Evolutionary conservation across 2,113 vertebrate species (phyloP), one percentile per base, ranked within the genome.

Genomic region (Seriola quinqueradiata): DNA sequence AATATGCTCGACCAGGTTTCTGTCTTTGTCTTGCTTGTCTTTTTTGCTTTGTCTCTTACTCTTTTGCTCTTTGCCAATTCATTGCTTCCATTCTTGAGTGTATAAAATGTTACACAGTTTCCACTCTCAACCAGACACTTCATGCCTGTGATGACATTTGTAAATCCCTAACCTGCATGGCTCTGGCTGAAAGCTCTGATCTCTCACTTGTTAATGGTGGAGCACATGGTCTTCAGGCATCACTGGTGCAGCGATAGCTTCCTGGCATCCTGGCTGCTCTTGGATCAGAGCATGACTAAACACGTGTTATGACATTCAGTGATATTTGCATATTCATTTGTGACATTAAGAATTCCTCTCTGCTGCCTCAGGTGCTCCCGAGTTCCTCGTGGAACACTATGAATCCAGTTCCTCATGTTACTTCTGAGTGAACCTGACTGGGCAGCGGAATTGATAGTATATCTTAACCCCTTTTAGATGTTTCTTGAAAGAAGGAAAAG

Each of bases 271-370:
- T 44, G 34, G 72, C 79, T 60, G 48, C 69, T 89, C 70, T 78
- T 44, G 44, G 73, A 92, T 93, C 89, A 87, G 38, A 55, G 42
- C 40, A 75, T 92, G 91, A 93, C 88, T 92, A 85, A 91, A 59
- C 75, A 69, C 76, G 86, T 92, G 91, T 91, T 92, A 71, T 94
- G 92, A 94, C 93, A 94, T 81, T 88, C 76, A 23, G 65, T 90
- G 87, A 76, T 89, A 93, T 94, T 93, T 94, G 70, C 90, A 94
- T 94, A 92, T 92, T 91, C 81, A 92, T 92, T 81, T 85, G 79
- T 93, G 89, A 92, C 92, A 93, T 93, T 92, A 93, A 90, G 71
- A 90, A 89, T 88, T 85, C 80, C 55, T 86, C 77, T 70, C n/a
- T 16, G 38, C 23, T 50, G 88, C 93, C 92, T 84, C 82, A 89